Base-by-base conservation (phyloP, 2,888 invertebrate species). In the Rhodophaea formosa region DNA sequence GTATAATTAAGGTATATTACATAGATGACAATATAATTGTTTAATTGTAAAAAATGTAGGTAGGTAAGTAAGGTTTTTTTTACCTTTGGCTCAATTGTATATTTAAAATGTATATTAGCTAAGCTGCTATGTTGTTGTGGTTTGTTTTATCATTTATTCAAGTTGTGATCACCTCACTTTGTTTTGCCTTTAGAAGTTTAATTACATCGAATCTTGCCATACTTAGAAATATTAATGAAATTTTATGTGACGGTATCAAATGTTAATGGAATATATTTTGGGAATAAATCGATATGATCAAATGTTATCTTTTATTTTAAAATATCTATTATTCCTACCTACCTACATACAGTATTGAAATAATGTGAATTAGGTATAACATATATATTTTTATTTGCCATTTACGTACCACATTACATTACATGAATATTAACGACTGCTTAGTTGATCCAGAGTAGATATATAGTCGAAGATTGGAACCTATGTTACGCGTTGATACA, bases 11-110 rank as follows among this genome's bases (percentile, higher is more conserved):
- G 53, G 17, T 55, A 45, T 54, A 61, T n/a, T n/a, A n/a, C n/a
- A n/a, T 62, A 65, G 59, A 60, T 43, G 63, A 65, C 65, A 65
- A 65, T 65, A 65, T 63, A 55, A 56, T 60, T 61, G 62, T 53
- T 63, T 61, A 39, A 49, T 35, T 56, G 35, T 59, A n/a, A n/a
- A n/a, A n/a, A n/a, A 57, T 51, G 30, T 58, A 53, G 44, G 46
- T 54, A 56, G 39, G 54, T 39, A 43, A 43, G 10, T 59, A 57
- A 59, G 53, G 56, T 60, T 60, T 62, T 60, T 62, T 64, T 59
- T 61, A 62, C 62, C 51, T 58, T 62, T 62, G 58, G 64, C 62
- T 64, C 60, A 60, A 64, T 51, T 17, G 10, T 57, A 23, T 39
- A n/a, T 58, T 54, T 58, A 43, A 47, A 51, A 46, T 56, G 47